These are phyloP conservation scores for Coleophora flavipennella DNA, from an alignment of 2,888 invertebrate genomes.

Conservation along the genomic window DNA sequence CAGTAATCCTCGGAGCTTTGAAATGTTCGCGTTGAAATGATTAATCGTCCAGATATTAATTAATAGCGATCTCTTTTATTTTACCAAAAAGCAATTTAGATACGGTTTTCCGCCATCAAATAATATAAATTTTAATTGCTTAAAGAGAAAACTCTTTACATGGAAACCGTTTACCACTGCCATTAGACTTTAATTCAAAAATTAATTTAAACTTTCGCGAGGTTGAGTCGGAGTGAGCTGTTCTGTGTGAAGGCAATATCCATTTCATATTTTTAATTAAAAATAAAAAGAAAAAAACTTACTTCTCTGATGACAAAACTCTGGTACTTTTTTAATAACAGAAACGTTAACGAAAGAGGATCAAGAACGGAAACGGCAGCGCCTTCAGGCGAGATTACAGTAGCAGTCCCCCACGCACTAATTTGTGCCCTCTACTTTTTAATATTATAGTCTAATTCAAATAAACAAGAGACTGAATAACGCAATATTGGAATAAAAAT, in stretches of 20 bases:
- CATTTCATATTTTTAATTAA: slow-evolving; percentile 74
- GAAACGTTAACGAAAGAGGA: slow-evolving; percentile 58
- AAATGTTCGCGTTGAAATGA: slow-evolving; percentile 9
- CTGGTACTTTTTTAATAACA: slow-evolving; percentile 72
- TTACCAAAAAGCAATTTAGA: slow-evolving; percentile 51
- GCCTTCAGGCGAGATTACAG: slow-evolving; percentile 11
- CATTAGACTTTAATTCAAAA: slow-evolving; percentile 70
- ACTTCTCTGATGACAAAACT: slow-evolving; percentile 70
- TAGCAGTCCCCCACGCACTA: too few relatives aligned
- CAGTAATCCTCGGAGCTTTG: slow-evolving; percentile 1
- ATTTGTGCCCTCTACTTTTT: too few relatives aligned
- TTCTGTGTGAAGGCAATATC: slow-evolving; percentile 68
- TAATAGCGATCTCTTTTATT: slow-evolving; percentile 32
- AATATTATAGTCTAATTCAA: too few relatives aligned
- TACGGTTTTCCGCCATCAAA: slow-evolving; percentile 47
- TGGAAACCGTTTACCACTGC: slow-evolving; percentile 65
- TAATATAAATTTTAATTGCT: slow-evolving; percentile 63
- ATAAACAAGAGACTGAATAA: too few relatives aligned
- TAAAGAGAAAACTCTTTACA: slow-evolving; percentile 59
- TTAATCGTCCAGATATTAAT: slow-evolving; percentile 23
- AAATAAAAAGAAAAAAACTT: slow-evolving; percentile 50
- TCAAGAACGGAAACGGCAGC: slow-evolving; percentile 24
- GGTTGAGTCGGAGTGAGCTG: slow-evolving; percentile 58
- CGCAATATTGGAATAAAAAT: too few relatives aligned
- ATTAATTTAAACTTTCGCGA: slow-evolving; percentile 73